Evolutionary conservation across 2,797 vertebrate species (phyloP).

Genomic region (Fistularia commersonii): DNA sequence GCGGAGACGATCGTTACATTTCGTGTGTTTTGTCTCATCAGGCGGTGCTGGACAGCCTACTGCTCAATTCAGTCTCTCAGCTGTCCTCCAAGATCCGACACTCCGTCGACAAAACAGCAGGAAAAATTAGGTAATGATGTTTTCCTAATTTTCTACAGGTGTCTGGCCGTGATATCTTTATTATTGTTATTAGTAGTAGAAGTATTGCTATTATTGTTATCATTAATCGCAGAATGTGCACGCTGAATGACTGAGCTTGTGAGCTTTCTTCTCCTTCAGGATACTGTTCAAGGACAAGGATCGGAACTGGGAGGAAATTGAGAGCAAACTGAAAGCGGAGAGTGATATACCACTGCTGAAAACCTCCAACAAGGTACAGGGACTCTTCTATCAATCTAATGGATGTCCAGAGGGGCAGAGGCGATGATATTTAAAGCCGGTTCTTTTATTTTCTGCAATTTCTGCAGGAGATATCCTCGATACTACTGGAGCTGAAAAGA

Average conservation of each 20-base stretch:
- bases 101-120: slow-evolving; percentile 93
- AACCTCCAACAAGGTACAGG: slow-evolving; percentile 91
- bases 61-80: slow-evolving; percentile 93
- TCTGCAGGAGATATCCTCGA: slow-evolving; percentile 91
- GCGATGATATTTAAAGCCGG: not conserved
- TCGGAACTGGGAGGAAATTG: slow-evolving; percentile 97
- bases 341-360: slow-evolving; percentile 93
- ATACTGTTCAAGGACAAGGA: slow-evolving; percentile 98
- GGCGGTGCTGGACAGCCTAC: slow-evolving; percentile 94
- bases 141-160: not conserved
- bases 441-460: not conserved
- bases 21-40: slow-evolving; percentile 43
- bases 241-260: not conserved
- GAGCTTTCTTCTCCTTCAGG: slow-evolving; percentile 60
- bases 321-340: slow-evolving; percentile 87
- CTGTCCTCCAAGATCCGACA: slow-evolving; percentile 95
- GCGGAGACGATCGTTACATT: not conserved
- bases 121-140: slow-evolving; percentile 88
- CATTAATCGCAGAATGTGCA: no score
- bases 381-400: not conserved
- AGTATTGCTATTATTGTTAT: no score
- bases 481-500: slow-evolving; percentile 91
- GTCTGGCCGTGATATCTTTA: no score
- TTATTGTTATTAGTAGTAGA: no score
- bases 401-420: no score